A percentile compares a stretch with the other conserved stretches of the same genome.
Conservation (phyloP, 2,888 invertebrate genomes). For the Drosophila parthenogenetica region DNA sequence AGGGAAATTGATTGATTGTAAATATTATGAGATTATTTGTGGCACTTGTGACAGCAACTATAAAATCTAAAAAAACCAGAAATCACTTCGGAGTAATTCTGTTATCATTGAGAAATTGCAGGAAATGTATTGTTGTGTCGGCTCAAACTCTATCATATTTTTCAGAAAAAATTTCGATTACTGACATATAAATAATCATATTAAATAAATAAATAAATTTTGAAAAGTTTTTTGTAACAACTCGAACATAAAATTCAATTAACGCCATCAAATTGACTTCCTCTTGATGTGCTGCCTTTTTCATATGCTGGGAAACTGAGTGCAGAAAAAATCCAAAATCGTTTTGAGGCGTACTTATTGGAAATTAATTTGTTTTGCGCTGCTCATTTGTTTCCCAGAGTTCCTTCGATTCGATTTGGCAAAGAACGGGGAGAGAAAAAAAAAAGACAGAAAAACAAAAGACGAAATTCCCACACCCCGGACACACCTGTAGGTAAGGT, state of each 20-base stretch:
- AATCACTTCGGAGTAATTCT: too few species aligned
- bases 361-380: constrained; percentile 33
- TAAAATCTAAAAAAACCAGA: too few species aligned
- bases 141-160: too few species aligned
- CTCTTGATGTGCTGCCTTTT: neutral
- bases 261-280: neutral
- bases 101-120: too few species aligned
- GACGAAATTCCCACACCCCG: constrained; percentile 53
- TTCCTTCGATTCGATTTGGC: constrained; percentile 10
- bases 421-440: constrained; percentile 4
- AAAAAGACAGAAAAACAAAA: neutral
- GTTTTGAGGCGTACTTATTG: constrained; percentile 18
- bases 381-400: constrained; percentile 17
- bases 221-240: too few species aligned
- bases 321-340: neutral
- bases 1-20: constrained; percentile 14
- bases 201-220: too few species aligned
- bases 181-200: too few species aligned
- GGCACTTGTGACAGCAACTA: neutral
- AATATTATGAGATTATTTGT: constrained; percentile 11
- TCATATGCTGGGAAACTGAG: neutral
- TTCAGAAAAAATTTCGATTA: too few species aligned
- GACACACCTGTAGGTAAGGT: constrained; percentile 58
- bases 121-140: too few species aligned
- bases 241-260: too few species aligned